phyloP scores from a whole-genome alignment of 2,113 vertebrate species.

The Coryphaenoides rupestris region DNA sequence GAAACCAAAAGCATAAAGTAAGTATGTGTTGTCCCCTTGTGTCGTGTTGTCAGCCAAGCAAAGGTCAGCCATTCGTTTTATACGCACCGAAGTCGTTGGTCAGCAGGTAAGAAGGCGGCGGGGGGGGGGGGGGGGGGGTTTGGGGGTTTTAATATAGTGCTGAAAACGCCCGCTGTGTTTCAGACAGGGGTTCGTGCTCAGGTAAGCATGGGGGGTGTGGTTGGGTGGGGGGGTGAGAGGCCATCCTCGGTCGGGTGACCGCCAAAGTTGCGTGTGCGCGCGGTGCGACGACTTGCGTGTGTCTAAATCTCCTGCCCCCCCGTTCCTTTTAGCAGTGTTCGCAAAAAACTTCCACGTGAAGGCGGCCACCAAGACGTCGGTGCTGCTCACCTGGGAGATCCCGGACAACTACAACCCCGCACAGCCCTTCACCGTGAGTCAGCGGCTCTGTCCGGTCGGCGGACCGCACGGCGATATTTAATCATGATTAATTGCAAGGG shows the following conservation, averaged over 20 bases:
- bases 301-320: constrained; percentile 86
- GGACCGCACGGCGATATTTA: no score
- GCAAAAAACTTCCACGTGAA: constrained; percentile 99
- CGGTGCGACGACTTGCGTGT: constrained; percentile 49
- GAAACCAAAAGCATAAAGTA: constrained; percentile 35
- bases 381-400: constrained; percentile 97
- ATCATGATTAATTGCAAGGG: no score
- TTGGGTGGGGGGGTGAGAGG: constrained; percentile 36
- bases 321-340: constrained; percentile 99
- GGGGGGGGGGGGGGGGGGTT: constrained; percentile 15
- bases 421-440: constrained; percentile 97
- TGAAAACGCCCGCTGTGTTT: constrained; percentile 21
- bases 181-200: constrained; percentile 52
- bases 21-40: constrained; percentile 60
- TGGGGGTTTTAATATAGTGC: constrained; percentile 38
- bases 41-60: constrained; percentile 51
- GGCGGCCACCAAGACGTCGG: constrained; percentile 98
- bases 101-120: constrained; percentile 63
- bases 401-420: constrained; percentile 97
- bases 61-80: constrained; percentile 53
- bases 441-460: background rate
- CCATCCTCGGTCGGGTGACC: background rate
- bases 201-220: constrained; percentile 59
- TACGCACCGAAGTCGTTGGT: constrained; percentile 42
- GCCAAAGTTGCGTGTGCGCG: background rate